Conservation (phyloP, 2,888 invertebrate species). For the Eupithecia pulchellata region DNA sequence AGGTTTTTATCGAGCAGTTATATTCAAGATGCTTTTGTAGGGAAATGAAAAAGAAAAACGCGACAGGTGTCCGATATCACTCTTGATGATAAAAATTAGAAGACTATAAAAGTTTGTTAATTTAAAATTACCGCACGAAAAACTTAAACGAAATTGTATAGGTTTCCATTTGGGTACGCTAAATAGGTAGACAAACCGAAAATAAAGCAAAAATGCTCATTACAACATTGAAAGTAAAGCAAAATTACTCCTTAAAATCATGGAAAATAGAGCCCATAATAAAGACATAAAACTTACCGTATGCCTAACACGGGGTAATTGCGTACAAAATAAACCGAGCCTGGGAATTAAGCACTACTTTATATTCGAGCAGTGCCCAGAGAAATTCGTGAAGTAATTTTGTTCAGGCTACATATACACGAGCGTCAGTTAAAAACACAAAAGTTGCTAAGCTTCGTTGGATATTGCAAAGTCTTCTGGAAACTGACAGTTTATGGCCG, state of each 20-base stretch:
- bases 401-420: conserved; percentile 52
- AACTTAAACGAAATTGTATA: background rate
- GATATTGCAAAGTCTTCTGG: background rate
- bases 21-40: background rate
- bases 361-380: conserved; percentile 58
- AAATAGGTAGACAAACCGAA: no score
- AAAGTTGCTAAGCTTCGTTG: conserved; percentile 40
- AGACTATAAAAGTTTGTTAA: no score
- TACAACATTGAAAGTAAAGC: background rate
- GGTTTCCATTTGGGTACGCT: background rate
- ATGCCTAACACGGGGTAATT: conserved; percentile 49
- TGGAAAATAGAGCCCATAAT: conserved; percentile 12
- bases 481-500: no score
- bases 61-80: no score
- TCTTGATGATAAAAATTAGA: no score
- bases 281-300: conserved; percentile 29
- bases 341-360: conserved; percentile 58
- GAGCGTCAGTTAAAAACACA: background rate
- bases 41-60: background rate
- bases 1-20: background rate
- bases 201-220: no score
- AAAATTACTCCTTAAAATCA: background rate
- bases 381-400: conserved; percentile 64
- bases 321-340: conserved; percentile 34
- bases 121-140: background rate